Conservation (phyloP, 2,113 vertebrate genomes). For the Psilopsiagon aymara region DNA sequence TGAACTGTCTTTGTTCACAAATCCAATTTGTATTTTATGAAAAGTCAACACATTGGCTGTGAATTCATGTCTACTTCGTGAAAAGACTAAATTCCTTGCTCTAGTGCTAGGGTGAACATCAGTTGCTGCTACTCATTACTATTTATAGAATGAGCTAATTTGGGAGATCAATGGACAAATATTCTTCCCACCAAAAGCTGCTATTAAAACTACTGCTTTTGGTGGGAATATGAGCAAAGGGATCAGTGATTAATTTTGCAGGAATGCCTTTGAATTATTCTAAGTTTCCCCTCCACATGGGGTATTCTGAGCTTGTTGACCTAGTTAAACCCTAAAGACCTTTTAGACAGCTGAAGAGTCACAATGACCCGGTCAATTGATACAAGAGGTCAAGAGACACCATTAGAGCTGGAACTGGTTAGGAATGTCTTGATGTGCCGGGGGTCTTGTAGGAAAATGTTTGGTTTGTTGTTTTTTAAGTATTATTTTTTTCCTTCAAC, state of each 20-base stretch:
- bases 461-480: background rate
- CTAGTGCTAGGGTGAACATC: background rate
- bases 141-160: background rate
- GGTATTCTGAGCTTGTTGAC: background rate
- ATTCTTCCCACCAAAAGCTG: background rate
- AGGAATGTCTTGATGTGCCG: background rate
- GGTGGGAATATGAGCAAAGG: background rate
- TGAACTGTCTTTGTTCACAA: background rate
- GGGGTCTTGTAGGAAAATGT: background rate
- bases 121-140: background rate
- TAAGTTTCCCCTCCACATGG: background rate
- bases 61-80: background rate
- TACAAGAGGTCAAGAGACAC: background rate
- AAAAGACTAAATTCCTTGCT: background rate
- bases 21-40: background rate
- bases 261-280: slow-evolving; percentile 18
- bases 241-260: background rate
- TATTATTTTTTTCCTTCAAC: background rate
- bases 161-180: background rate
- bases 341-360: background rate
- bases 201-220: background rate
- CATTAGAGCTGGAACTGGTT: background rate
- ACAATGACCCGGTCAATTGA: background rate
- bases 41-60: background rate
- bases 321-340: background rate